Conservation (phyloP, 2,888 invertebrate genomes). For the Protonemura montana region DNA sequence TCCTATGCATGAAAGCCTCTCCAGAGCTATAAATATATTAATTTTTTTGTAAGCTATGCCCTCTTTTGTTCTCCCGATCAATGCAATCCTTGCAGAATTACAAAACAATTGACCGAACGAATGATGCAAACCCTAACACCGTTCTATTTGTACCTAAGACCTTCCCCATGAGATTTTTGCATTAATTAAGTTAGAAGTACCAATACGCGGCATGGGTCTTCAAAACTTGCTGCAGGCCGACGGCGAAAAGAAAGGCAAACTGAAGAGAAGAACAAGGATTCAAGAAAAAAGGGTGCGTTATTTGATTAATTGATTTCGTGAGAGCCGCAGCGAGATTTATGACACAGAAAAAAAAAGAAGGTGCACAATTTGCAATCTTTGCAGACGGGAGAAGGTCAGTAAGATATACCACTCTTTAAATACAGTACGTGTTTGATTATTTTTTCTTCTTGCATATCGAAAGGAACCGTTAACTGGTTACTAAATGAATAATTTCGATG, state of each 20-base stretch:
- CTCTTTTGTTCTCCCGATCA: no score
- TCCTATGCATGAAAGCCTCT: no score
- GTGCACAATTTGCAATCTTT: neutral
- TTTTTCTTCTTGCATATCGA: neutral
- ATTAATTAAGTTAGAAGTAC: neutral
- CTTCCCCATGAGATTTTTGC: neutral
- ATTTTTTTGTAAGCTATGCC: no score
- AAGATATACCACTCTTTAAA: constrained; percentile 8
- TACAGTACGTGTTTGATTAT: neutral
- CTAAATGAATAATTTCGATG: neutral
- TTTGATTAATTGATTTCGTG: neutral
- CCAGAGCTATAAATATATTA: no score
- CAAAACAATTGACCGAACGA: neutral
- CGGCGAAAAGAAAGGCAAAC: neutral
- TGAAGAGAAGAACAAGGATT: neutral
- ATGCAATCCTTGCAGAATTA: neutral
- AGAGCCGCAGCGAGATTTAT: neutral
- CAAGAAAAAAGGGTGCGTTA: neutral
- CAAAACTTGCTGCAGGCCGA: no score
- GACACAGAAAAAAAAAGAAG: neutral
- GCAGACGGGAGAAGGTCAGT: neutral
- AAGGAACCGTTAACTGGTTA: neutral
- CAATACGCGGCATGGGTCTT: neutral
- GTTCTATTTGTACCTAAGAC: neutral
- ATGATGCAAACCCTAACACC: neutral